Evolutionary conservation across 2,888 invertebrate species (phyloP).

Genomic region (Petrophora chlorosata): DNA sequence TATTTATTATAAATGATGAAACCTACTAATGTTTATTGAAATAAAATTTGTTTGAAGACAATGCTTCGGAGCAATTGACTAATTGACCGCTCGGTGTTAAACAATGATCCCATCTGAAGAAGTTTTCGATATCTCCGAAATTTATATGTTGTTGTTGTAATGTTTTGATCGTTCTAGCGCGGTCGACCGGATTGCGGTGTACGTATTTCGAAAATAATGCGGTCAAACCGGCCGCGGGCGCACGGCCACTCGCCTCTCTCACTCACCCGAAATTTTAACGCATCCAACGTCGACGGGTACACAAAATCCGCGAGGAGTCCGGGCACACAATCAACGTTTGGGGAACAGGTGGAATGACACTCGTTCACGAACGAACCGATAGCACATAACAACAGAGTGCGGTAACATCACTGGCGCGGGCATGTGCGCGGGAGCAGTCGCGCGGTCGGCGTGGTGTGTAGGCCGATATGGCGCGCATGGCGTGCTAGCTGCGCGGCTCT

Average conservation of each 20-base stretch:
- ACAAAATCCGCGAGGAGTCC: constrained; percentile 65
- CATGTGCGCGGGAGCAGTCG: constrained; percentile 64
- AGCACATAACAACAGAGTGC: constrained; percentile 73
- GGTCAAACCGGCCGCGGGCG: constrained; percentile 81
- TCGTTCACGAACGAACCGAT: constrained; percentile 69
- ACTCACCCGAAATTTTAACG: constrained; percentile 82
- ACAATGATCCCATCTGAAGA: constrained; percentile 46
- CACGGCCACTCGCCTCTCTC: constrained; percentile 74
- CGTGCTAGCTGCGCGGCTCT: constrained; percentile 64
- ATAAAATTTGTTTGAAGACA: constrained; percentile 33
- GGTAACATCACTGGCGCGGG: constrained; percentile 75
- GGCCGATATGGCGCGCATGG: constrained; percentile 51
- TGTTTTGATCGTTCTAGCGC: constrained; percentile 79
- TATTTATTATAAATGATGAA: constrained; percentile 10
- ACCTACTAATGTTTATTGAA: constrained; percentile 29
- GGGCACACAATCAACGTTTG: constrained; percentile 64
- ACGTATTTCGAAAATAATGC: constrained; percentile 83
- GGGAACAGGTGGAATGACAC: constrained; percentile 74
- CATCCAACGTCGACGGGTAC: constrained; percentile 78
- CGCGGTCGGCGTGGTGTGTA: constrained; percentile 54
- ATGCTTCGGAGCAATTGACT: constrained; percentile 29
- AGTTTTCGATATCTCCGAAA: constrained; percentile 54
- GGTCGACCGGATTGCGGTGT: constrained; percentile 78
- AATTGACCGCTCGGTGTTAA: constrained; percentile 38
- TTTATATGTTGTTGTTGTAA: constrained; percentile 73